Evolutionary conservation across 2,888 invertebrate species (phyloP).

Genomic region (Spilarctia lutea): DNA sequence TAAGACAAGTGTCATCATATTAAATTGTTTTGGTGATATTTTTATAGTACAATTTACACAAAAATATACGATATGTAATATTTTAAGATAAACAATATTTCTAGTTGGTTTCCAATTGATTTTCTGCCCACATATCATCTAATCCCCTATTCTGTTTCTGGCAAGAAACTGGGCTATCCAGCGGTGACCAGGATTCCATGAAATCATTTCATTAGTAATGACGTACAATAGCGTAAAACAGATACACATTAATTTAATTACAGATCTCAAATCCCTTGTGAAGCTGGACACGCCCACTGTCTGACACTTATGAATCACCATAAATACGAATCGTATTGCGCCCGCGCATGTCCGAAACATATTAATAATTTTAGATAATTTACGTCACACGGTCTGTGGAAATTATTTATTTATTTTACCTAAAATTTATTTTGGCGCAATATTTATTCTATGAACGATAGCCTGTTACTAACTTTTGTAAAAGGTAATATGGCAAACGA

Average conservation of each 20-base stretch:
- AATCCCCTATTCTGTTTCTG: neutral
- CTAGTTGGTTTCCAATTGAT: neutral
- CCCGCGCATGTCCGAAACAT: conserved; percentile 18
- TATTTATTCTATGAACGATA: conserved; percentile 8
- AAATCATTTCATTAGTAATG: conserved; percentile 6
- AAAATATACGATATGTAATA: too few species aligned
- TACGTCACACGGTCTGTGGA: conserved; percentile 43
- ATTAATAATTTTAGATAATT: conserved; percentile 46
- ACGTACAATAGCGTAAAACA: conserved; percentile 3
- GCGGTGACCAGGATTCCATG: neutral
- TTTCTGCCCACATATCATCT: neutral
- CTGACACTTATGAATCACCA: conserved; percentile 35
- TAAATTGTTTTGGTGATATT: too few species aligned
- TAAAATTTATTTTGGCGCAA: conserved; percentile 46
- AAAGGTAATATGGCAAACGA: neutral
- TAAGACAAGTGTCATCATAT: too few species aligned
- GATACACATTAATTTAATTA: neutral
- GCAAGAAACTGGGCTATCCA: neutral
- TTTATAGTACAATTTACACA: too few species aligned
- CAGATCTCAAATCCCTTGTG: neutral
- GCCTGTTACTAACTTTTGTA: neutral
- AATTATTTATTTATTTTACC: conserved; percentile 30
- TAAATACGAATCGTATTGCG: conserved; percentile 26
- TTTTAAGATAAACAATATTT: neutral
- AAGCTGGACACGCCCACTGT: conserved; percentile 20